These are phyloP conservation scores for Latrodectus elegans DNA, from an alignment of 2,888 invertebrate species.

Conservation along the genomic window DNA sequence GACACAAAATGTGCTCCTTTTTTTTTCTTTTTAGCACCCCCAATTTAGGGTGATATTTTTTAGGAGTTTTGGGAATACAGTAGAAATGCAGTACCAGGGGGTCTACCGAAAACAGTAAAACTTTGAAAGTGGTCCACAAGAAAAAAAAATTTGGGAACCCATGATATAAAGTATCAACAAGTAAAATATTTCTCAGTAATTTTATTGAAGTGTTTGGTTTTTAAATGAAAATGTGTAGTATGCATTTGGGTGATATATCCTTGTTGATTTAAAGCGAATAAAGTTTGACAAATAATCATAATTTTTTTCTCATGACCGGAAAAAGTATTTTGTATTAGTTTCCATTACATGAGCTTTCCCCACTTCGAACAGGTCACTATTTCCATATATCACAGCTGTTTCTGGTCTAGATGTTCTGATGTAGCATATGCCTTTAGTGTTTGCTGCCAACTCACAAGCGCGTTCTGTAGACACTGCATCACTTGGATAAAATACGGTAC, in stretches of 20 bases:
- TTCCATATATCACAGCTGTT: slow-evolving; percentile 88
- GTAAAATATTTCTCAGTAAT: neutral
- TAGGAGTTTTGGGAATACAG: too few species aligned
- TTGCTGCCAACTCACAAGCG: slow-evolving; percentile 95
- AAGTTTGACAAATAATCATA: too few species aligned
- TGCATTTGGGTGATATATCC: neutral
- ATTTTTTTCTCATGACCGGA: neutral
- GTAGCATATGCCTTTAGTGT: slow-evolving; percentile 94
- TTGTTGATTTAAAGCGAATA: too few species aligned
- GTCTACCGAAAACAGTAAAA: too few species aligned
- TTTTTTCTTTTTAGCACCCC: too few species aligned
- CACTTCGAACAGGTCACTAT: slow-evolving; percentile 86
- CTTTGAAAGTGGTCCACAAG: too few species aligned
- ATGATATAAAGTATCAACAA: too few species aligned
- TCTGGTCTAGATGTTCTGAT: slow-evolving; percentile 96
- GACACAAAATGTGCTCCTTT: too few species aligned
- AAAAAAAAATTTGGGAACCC: too few species aligned
- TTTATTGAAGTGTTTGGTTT: too few species aligned
- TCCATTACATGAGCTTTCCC: slow-evolving; percentile 78
- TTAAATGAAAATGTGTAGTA: neutral
- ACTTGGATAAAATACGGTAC: slow-evolving; percentile 82
- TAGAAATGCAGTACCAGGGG: too few species aligned
- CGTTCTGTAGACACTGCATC: slow-evolving; percentile 97
- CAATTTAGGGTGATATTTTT: too few species aligned
- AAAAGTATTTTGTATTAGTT: neutral